These are phyloP conservation scores for Xenopus borealis DNA, from an alignment of 2,113 vertebrate genomes.

Conservation along the genomic window DNA sequence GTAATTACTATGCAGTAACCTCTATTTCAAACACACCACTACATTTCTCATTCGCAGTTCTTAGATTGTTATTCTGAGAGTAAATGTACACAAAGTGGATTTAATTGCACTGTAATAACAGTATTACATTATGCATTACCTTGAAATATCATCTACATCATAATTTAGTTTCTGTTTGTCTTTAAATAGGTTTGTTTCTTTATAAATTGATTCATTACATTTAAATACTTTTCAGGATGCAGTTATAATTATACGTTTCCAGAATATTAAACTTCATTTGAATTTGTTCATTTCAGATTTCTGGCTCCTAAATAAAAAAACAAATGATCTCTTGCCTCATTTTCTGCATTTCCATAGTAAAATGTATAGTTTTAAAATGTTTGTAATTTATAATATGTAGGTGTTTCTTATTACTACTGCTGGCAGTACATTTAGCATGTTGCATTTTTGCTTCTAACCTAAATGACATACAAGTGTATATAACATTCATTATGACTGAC, in stretches of 20 bases:
- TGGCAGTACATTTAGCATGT: too few species aligned
- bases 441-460: too few species aligned
- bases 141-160: conserved; percentile 29
- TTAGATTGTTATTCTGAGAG: neutral
- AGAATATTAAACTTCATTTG: neutral
- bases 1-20: neutral
- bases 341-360: too few species aligned
- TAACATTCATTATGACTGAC: neutral
- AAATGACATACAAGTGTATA: neutral
- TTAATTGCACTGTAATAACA: conserved; percentile 28
- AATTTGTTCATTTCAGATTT: neutral
- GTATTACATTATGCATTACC: neutral
- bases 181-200: conserved; percentile 15
- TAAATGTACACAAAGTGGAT: conserved; percentile 8
- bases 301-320: neutral
- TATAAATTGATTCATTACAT: conserved; percentile 12
- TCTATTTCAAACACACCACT: too few species aligned
- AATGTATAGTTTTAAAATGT: too few species aligned
- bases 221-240: neutral
- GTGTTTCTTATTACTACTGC: too few species aligned
- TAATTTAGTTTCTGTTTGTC: conserved; percentile 34
- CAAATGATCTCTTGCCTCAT: too few species aligned
- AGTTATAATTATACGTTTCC: conserved; percentile 23
- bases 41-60: neutral
- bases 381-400: too few species aligned